Evolutionary conservation across 1,140 invertebrate species (phyloP), one percentile per base, ranked within the genome.

Genomic region (Drosophila kanapiae): DNA sequence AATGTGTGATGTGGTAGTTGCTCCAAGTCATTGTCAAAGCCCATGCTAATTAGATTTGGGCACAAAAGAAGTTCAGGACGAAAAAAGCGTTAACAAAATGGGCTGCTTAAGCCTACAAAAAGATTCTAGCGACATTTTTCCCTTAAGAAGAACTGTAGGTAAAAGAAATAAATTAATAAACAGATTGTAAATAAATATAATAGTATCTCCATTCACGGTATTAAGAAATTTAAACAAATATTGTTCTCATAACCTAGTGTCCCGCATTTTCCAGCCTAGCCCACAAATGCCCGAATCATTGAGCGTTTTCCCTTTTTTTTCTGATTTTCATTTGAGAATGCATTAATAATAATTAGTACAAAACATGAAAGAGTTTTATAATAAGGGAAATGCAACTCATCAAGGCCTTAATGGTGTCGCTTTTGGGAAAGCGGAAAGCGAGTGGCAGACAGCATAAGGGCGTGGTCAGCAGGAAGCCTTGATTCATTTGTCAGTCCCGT

Each of bases 261-360:
- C 72, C 71, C 47, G 53, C 40, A 53, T 77, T 74, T 57, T 40
- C 9, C 40, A 16, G 7, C n/a, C 18, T 13, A 49, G 42, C 67
- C 68, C 58, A 75, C 49, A 75, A 75, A 75, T 48, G 33, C 35
- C 29, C 63, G 68, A 68, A 48, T 71, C 67, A 72, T 59, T 72
- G 42, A 18, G 51, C 9, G 42, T 43, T 75, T 75, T 70, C 63
- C 64, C 37, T 35, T 69, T 70, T 45, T 23, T 70, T 45, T 23
- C 23, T 8, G 31, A 23, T 38, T 35, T 35, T 33, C 40, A 16
- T 78, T 78, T 72, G 53, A 63, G 64, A 78, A 64, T 54, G 10
- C 76, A 78, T 78, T 78, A 78, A 78, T 78, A 78, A 78, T 78
- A 78, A 78, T 78, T 78, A 78, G 76, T 63, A 62, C 48, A 70